These are phyloP conservation scores for Indicator maculatus DNA, from an alignment of 2,113 vertebrate species.

Conservation along the genomic window DNA sequence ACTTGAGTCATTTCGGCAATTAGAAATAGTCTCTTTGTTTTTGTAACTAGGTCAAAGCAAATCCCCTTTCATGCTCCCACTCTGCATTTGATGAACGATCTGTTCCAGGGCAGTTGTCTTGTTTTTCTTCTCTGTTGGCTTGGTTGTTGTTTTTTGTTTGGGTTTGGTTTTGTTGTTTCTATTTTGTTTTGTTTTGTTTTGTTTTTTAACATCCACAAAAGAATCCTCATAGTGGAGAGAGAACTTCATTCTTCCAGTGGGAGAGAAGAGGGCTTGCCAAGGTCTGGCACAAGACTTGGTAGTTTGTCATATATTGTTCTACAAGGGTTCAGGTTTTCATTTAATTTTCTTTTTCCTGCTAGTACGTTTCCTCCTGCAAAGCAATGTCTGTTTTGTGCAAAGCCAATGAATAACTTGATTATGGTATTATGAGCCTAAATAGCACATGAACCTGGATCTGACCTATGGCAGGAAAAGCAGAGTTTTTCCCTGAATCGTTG, in stretches of 20 bases:
- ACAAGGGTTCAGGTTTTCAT: background rate
- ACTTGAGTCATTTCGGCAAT: slow-evolving; percentile 38
- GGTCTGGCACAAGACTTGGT: background rate
- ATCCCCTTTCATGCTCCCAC: slow-evolving; percentile 24
- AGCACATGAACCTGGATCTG: background rate
- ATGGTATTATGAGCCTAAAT: background rate
- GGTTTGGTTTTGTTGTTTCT: no score
- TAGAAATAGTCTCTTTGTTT: slow-evolving; percentile 15
- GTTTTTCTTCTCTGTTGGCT: background rate
- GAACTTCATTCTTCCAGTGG: background rate
- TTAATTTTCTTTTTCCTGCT: slow-evolving; percentile 22
- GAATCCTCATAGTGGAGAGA: slow-evolving; percentile 5
- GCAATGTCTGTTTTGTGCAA: background rate
- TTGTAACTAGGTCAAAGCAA: slow-evolving; percentile 57
- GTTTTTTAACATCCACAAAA: background rate
- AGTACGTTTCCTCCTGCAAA: background rate
- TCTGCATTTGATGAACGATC: slow-evolving; percentile 9
- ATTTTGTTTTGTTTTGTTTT: background rate
- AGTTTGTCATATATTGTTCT: slow-evolving; percentile 10
- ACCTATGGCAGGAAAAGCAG: background rate
- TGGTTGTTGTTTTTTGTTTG: no score
- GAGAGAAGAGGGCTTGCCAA: slow-evolving; percentile 6
- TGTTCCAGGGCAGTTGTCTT: background rate
- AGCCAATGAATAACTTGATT: background rate
- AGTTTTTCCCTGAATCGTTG: background rate